Evolutionary conservation across 2,797 vertebrate genomes (phyloP), one percentile per base, ranked within the genome.

Genomic region (Alcedo atthis): DNA sequence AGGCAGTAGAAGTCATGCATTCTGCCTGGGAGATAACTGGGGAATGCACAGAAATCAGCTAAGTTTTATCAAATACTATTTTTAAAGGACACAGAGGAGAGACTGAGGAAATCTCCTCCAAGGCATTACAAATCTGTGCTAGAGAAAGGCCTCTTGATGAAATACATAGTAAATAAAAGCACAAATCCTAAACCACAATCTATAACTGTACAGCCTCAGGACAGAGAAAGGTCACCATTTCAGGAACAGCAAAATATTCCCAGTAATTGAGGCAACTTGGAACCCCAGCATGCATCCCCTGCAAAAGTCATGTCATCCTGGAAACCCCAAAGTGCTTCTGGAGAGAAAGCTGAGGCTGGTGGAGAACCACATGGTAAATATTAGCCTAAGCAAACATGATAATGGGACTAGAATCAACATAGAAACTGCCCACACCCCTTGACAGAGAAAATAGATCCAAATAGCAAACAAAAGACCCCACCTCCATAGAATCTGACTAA

Each of bases 61-160:
- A 88, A 28, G 59, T 86, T 88, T 90, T 82, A 73, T 69, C 40
- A 81, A 53, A 70, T 85, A 61, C 75, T 62, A 59, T 49, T 88
- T 84, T 69, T 74, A 80, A 93, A 95, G 74, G 67, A 83, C 35
- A 78, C 15, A 46, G 51, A 82, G n/a, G 24, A 37, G 30, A 92
- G 37, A 43, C 61, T 30, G 71, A 90, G 71, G 77, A 93, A 75
- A 80, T 76, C 77, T 92, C 81, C 48, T 76, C 42, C 40, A 46
- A 75, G 54, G 58, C 67, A 48, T 78, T 89, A 83, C 48, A 85
- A 75, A 77, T 73, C 76, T 81, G 14, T 46, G 46, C 66, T 91
- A 62, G 40, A 84, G 74, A 86, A 63, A 0, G 15, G 45, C 73
- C 75, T 58, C 32, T 85, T 49, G 30, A 25, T 66, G 73, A 92